phyloP scores from a whole-genome alignment of 2,888 invertebrate genomes.

The Entomobrya proxima region DNA sequence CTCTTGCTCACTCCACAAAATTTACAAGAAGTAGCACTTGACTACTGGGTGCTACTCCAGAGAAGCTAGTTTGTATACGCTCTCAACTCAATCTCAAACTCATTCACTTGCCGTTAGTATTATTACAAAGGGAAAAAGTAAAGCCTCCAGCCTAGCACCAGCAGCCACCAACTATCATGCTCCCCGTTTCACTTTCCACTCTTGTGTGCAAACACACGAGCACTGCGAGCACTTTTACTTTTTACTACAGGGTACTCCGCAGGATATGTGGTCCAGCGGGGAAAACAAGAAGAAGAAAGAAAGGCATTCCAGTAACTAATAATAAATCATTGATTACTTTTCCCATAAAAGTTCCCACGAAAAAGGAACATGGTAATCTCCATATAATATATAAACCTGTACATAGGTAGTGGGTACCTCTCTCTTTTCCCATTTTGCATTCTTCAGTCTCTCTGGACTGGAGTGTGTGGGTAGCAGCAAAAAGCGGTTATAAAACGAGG shows the following conservation, averaged over 20 bases:
- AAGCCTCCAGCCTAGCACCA: not conserved
- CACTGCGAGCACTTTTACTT: not conserved
- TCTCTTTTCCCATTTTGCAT: not conserved
- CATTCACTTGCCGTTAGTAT: not conserved
- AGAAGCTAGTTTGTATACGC: no score
- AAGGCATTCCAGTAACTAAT: constrained; percentile 14
- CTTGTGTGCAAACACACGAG: not conserved
- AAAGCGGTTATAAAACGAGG: not conserved
- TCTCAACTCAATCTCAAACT: not conserved
- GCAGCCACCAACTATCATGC: not conserved
- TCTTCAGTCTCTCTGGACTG: not conserved
- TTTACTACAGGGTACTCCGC: not conserved
- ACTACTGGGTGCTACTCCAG: constrained; percentile 25
- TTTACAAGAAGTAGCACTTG: not conserved
- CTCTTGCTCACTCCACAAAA: not conserved
- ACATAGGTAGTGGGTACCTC: no score
- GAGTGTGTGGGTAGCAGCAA: not conserved
- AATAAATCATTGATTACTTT: constrained; percentile 63
- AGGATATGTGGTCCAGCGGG: not conserved
- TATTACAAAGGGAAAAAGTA: not conserved
- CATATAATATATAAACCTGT: no score
- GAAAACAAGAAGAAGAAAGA: not conserved
- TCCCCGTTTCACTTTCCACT: constrained; percentile 2
- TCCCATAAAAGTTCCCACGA: constrained; percentile 47
- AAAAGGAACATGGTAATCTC: constrained; percentile 1